phyloP scores from a whole-genome alignment of 1,140 invertebrate genomes.

The Sycophila sp. region DNA sequence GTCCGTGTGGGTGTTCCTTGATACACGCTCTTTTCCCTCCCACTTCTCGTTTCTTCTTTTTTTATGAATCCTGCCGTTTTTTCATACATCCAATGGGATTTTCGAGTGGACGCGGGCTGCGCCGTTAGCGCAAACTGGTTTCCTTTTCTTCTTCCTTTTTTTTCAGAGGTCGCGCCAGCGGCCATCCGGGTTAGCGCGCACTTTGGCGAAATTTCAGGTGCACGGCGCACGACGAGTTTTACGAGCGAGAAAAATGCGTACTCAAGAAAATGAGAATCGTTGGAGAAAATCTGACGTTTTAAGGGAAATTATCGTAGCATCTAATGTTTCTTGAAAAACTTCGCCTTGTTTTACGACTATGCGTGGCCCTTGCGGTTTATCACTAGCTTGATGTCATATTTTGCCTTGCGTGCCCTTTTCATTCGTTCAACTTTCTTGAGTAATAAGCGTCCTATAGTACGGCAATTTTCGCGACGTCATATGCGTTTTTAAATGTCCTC shows the following conservation, averaged over 20 bases:
- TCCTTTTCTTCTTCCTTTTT: constrained; percentile 11
- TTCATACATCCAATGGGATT: constrained; percentile 17
- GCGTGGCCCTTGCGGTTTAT: neutral
- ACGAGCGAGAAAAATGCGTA: neutral
- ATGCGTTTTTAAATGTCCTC: too few relatives aligned
- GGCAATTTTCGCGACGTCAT: too few relatives aligned
- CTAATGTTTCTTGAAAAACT: neutral
- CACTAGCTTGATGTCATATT: neutral
- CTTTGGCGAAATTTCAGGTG: constrained; percentile 5
- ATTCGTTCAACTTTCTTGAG: too few relatives aligned
- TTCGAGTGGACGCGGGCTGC: constrained; percentile 12
- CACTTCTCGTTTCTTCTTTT: constrained; percentile 6
- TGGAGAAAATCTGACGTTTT: too few relatives aligned
- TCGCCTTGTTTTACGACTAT: constrained; percentile 1
- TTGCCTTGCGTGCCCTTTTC: too few relatives aligned
- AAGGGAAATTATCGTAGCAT: neutral
- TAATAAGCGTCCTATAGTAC: too few relatives aligned
- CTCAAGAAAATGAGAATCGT: too few relatives aligned
- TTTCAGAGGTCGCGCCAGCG: neutral
- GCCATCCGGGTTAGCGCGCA: neutral
- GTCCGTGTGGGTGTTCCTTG: constrained; percentile 22
- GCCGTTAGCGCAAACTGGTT: constrained; percentile 31
- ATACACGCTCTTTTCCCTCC: constrained; percentile 16
- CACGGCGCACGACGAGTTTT: neutral
- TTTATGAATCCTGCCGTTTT: constrained; percentile 30